Evolutionary conservation across 2,888 invertebrate species (phyloP), one percentile per base, ranked within the genome.

Genomic region (Drosophila longiperda): DNA sequence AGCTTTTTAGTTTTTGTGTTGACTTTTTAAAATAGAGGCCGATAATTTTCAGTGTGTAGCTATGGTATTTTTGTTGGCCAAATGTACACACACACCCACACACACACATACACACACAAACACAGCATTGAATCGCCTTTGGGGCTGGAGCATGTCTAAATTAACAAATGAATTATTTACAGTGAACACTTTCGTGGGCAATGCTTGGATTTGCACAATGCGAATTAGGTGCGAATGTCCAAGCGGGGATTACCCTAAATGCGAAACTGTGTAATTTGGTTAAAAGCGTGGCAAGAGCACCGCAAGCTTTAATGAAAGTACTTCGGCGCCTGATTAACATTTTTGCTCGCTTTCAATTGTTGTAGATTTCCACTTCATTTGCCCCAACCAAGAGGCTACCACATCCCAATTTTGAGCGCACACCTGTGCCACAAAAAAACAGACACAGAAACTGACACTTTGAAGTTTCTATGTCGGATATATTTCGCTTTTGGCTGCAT

Each of bases 81-180:
- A 75, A 73, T 77, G 67, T 69, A 82, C 72, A 36, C 54, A 36
- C 17, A 48, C 48, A 48, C 34, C 8, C 34, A 36, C 34, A 11
- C 34, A 36, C 11, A 11, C 34, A 34, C 34, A 26, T 5, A 45
- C 23, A 45, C 15, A 15, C 45, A 45, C 23, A 45, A 23, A 15
- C 45, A 75, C 78, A 67, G 57, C 66, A 55, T 52, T 64, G 50
- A 40, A 33, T 23, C 20, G 53, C 55, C 58, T 26, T 15, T 33
- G 57, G 33, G 48, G 60, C 23, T 50, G 54, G 72, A 60, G 71
- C 77, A 73, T 76, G 89, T 84, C 87, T 78, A 87, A 87, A 87
- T 87, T 87, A 87, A 89, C 89, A 87, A 89, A 84, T 87, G 77
- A 87, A 87, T 87, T 84, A 87, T 87, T 87, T 87, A 87, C 80